A percentile compares a stretch with the other conserved stretches of the same genome.
Conservation (phyloP, 92 coral and sea anemone genomes). For the Paragorgia papillata region DNA sequence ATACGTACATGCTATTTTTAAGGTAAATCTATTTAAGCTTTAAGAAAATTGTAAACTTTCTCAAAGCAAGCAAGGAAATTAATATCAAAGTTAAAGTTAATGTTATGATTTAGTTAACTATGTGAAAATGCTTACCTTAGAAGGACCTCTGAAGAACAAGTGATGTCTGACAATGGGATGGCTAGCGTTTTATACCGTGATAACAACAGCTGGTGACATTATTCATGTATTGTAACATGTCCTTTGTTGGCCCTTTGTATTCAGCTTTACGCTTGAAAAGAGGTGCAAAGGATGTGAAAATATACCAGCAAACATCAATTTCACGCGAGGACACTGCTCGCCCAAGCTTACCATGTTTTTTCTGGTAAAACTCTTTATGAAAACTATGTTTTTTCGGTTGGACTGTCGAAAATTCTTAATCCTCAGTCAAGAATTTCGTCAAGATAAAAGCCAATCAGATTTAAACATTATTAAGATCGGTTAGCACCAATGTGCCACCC, state of each 20-base stretch:
- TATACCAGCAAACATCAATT: constrained; percentile 16
- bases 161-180: constrained; percentile 28
- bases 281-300: neutral
- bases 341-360: neutral
- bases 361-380: neutral
- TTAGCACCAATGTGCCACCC: constrained; percentile 23
- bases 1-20: too few species aligned
- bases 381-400: neutral
- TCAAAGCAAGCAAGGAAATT: neutral
- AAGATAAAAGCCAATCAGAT: neutral
- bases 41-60: too few species aligned
- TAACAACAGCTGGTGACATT: constrained; percentile 40
- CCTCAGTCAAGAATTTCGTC: neutral
- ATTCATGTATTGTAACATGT: constrained; percentile 36
- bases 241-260: constrained; percentile 24
- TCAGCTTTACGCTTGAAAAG: constrained; percentile 46
- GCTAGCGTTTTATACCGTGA: constrained; percentile 28
- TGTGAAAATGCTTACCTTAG: constrained; percentile 26
- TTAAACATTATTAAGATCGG: neutral
- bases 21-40: too few species aligned
- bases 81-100: too few species aligned
- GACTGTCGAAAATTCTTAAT: neutral
- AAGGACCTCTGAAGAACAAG: constrained; percentile 31
- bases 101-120: too few species aligned
- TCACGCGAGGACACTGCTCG: neutral